A percentile compares a stretch with the other conserved stretches of the same genome.
These are phyloP conservation scores for Prunella fulvescens DNA, from an alignment of 2,113 vertebrate species.

Conservation along the genomic window DNA sequence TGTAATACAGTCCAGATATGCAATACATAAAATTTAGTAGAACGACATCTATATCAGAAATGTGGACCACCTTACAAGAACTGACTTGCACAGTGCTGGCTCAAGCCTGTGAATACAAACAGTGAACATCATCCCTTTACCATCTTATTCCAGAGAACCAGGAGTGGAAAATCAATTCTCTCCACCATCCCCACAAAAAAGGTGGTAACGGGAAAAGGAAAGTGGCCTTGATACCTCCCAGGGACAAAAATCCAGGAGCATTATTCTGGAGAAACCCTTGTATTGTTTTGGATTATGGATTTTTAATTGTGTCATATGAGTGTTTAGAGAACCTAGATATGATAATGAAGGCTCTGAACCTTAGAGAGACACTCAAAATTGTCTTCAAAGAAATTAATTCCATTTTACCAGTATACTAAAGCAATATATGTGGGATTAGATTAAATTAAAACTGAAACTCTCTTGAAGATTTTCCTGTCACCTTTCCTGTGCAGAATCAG, in stretches of 20 bases:
- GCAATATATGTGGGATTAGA: not conserved
- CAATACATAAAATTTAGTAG: not conserved
- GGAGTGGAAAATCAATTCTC: not conserved
- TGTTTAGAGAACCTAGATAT: not conserved
- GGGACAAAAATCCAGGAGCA: not conserved
- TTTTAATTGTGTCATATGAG: not conserved
- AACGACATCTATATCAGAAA: not conserved
- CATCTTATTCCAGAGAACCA: not conserved
- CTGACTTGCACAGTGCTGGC: accelerated
- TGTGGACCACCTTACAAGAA: not conserved
- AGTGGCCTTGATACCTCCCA: not conserved
- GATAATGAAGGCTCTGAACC: not conserved
- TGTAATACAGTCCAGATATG: not conserved
- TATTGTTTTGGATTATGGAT: not conserved
- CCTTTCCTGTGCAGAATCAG: not conserved
- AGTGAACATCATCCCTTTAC: not conserved
- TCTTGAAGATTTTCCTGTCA: not conserved
- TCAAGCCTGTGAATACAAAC: not conserved
- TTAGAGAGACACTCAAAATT: not conserved
- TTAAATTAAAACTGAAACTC: not conserved
- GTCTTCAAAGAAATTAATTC: not conserved
- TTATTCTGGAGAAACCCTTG: not conserved
- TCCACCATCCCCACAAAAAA: not conserved
- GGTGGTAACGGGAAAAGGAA: not conserved
- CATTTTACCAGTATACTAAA: not conserved